phyloP scores from a whole-genome alignment of 2,888 invertebrate genomes.

The Buathra laborator region DNA sequence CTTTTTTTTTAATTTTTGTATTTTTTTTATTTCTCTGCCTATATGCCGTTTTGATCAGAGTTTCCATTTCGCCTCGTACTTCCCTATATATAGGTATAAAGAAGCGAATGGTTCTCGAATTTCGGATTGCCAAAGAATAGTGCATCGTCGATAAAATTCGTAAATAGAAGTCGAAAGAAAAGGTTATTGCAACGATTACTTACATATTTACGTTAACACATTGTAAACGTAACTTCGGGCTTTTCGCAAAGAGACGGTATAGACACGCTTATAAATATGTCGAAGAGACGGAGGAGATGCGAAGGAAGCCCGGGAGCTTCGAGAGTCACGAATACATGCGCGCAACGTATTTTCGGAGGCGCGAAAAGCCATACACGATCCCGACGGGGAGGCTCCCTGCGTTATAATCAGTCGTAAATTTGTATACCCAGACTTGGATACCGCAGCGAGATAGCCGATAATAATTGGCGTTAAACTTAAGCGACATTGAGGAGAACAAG shows the following conservation, averaged over 20 bases:
- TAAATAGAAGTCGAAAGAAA: background rate
- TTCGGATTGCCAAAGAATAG: background rate
- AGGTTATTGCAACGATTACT: background rate
- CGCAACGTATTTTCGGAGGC: slow-evolving; percentile 10
- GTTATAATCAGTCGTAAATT: slow-evolving; percentile 63
- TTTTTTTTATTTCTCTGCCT: no score
- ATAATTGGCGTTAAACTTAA: background rate
- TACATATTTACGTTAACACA: no score
- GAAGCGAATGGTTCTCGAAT: background rate
- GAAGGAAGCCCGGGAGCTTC: background rate
- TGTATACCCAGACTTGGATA: slow-evolving; percentile 57
- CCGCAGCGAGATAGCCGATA: background rate
- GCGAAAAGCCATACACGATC: background rate
- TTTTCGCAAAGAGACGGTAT: no score
- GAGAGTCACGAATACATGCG: background rate
- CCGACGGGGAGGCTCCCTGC: background rate
- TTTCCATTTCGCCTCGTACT: no score
- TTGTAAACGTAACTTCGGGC: no score
- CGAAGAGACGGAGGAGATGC: background rate
- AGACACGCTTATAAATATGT: background rate
- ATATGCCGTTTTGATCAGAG: no score
- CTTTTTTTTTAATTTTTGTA: no score
- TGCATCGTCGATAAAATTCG: background rate
- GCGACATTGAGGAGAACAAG: background rate
- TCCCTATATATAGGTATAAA: no score